Conservation (phyloP, 2,113 vertebrate genomes). For the Candoia aspera region DNA sequence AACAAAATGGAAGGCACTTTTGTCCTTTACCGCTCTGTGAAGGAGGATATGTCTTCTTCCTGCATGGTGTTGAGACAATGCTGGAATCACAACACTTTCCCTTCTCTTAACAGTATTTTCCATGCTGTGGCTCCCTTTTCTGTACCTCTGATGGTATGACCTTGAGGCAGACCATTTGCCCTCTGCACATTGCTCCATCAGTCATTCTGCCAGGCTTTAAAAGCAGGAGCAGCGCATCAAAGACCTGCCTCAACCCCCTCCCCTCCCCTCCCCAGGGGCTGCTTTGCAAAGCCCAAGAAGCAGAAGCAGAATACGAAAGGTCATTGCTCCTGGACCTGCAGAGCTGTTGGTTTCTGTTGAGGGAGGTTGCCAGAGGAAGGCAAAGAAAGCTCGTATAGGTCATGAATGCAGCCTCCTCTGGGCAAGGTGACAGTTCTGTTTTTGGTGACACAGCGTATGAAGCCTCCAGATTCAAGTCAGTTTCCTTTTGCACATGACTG, state of each 20-base stretch:
- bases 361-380: neutral
- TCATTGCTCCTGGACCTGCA: fast-evolving
- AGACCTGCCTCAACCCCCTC: neutral
- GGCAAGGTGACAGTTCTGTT: fast-evolving
- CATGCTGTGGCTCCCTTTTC: neutral
- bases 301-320: neutral
- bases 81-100: fast-evolving
- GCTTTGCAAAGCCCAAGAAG: slow-evolving; percentile 43
- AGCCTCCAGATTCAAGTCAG: neutral
- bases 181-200: slow-evolving; percentile 1
- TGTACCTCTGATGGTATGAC: slow-evolving; percentile 6
- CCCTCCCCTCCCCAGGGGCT: slow-evolving; percentile 43
- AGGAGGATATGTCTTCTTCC: neutral
- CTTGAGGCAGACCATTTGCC: slow-evolving; percentile 60
- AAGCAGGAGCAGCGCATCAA: slow-evolving; percentile 31
- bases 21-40: neutral
- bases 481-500: neutral
- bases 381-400: neutral
- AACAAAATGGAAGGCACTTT: neutral
- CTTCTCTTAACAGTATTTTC: neutral
- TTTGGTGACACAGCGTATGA: neutral
- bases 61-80: neutral
- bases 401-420: fast-evolving
- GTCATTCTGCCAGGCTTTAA: slow-evolving; percentile 59
- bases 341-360: neutral